These are phyloP conservation scores for Microplitis mediator DNA, from an alignment of 1,140 invertebrate species.

Conservation along the genomic window DNA sequence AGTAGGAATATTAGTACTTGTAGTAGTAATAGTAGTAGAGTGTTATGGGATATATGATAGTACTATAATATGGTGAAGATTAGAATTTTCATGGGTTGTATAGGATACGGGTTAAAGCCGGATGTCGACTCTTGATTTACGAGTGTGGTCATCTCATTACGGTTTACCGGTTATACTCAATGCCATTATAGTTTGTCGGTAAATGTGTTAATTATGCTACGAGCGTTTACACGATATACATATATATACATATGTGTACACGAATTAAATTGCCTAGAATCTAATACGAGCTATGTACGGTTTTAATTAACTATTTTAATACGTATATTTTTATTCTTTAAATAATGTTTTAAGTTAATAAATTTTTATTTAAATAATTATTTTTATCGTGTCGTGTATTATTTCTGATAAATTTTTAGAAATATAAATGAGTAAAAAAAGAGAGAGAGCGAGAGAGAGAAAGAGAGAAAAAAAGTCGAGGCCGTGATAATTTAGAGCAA, in stretches of 20 bases:
- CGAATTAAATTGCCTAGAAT: constrained; percentile 29
- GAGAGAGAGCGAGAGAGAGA: not conserved
- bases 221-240: constrained; percentile 16
- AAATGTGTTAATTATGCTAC: constrained; percentile 37
- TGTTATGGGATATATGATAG: too few relatives aligned
- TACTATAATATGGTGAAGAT: not conserved
- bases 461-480: not conserved
- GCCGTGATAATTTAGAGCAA: constrained; percentile 31
- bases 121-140: constrained; percentile 37
- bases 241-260: too few relatives aligned
- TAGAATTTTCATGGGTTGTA: not conserved
- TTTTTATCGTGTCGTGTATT: not conserved
- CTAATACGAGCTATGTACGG: constrained; percentile 20
- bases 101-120: constrained; percentile 16
- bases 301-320: not conserved
- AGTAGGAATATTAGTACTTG: too few relatives aligned
- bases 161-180: constrained; percentile 35
- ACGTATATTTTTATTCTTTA: too few relatives aligned
- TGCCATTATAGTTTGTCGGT: constrained; percentile 37
- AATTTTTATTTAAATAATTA: not conserved
- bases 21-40: too few relatives aligned
- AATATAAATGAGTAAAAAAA: not conserved
- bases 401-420: not conserved
- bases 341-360: not conserved
- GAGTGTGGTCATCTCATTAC: constrained; percentile 34